Evolutionary conservation across 2,797 vertebrate species (phyloP), one percentile per base, ranked within the genome.

Genomic region (Cheirogaleus major): DNA sequence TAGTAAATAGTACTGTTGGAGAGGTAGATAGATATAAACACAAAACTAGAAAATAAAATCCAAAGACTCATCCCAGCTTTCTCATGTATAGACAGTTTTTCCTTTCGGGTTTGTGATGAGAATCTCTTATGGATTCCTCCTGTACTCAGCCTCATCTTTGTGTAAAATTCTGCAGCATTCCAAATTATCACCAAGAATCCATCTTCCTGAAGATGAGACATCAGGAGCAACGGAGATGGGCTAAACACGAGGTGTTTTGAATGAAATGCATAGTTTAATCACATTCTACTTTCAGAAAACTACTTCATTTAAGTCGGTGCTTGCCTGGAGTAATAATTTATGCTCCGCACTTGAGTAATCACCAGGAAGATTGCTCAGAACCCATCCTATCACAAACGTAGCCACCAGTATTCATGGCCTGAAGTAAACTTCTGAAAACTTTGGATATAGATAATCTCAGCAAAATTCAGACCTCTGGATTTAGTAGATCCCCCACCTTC

Each of bases 181-280:
- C 97, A 97, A 98, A 98, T 97, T 93, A 97, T 84, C 86, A 81
- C 94, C 96, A 93, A 93, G 93, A 94, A 97, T 95, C 86, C 91
- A 93, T 97, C 95, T 97, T 96, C 61, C 89, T 84, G 83, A 95
- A 94, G 96, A 97, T 87, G 96, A 95, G 93, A 91, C 89, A 95
- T 89, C 94, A 93, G 90, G 96, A 97, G 97, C 91, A 50, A 86
- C 0, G 0, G 79, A 97, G 94, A 97, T 83, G 96, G 95, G 95
- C 78, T 86, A 94, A 97, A 96, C 91, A 91, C 96, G 97, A 97
- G 93, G 95, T 93, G 94, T 96, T 97, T 94, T 97, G 97, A 97
- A 97, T 97, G 96, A 97, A 97, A 97, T 98, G 95, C 97, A 96
- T 89, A 94, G 91, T 98, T 97, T 97, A 98, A 97, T 98, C 97